Conservation (phyloP, 2,113 vertebrate genomes). For the Coregonus clupeaformis region DNA sequence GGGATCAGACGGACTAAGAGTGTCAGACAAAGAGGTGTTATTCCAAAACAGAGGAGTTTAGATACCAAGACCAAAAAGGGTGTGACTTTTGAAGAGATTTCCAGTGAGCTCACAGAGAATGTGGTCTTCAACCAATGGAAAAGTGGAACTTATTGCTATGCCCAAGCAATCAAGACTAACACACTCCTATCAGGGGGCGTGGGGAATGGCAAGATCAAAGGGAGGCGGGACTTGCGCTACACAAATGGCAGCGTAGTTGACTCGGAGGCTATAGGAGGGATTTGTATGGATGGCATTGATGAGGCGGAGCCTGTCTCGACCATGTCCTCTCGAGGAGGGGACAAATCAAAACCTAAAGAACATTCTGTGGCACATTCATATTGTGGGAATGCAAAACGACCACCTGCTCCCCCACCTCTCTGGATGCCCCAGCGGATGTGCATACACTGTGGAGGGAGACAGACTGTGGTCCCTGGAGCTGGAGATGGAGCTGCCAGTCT, state of each 20-base stretch:
- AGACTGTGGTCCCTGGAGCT: conserved; percentile 28
- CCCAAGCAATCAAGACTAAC: conserved; percentile 62
- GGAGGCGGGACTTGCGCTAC: conserved; percentile 56
- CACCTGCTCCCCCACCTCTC: conserved; percentile 39
- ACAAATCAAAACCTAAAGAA: conserved; percentile 25
- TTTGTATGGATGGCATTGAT: conserved; percentile 55
- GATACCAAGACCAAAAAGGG: conserved; percentile 72
- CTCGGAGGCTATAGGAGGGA: conserved; percentile 71
- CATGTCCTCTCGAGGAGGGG: conserved; percentile 14
- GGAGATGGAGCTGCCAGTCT: neutral
- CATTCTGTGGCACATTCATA: conserved; percentile 45
- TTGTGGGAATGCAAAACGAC: conserved; percentile 28
- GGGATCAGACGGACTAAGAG: conserved; percentile 43
- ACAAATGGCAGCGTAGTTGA: conserved; percentile 75
- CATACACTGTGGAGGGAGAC: conserved; percentile 62
- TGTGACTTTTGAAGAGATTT: conserved; percentile 71
- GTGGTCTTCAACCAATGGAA: conserved; percentile 45
- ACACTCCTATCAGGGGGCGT: conserved; percentile 45
- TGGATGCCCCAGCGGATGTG: conserved; percentile 55
- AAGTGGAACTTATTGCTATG: conserved; percentile 50
- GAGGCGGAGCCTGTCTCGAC: conserved; percentile 30
- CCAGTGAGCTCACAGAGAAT: conserved; percentile 54
- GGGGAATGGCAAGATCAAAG: conserved; percentile 35
- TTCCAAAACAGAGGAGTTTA: conserved; percentile 65
- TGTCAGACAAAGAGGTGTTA: conserved; percentile 62